phyloP scores from a whole-genome alignment of 2,113 vertebrate species.

The Passer domesticus region DNA sequence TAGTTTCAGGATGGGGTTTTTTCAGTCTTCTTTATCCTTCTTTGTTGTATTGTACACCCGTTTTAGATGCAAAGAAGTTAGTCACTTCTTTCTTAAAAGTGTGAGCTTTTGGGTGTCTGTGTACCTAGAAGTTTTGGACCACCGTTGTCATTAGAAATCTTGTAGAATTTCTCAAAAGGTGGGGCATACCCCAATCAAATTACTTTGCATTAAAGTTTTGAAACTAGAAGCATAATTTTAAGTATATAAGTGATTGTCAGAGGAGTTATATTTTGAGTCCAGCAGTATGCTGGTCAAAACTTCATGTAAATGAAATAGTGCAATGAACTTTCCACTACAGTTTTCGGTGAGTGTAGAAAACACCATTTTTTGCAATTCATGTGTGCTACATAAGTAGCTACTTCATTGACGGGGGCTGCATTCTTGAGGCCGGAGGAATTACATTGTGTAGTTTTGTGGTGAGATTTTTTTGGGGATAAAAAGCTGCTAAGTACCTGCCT shows the following conservation, averaged over 20 bases:
- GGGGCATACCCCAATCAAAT: not conserved
- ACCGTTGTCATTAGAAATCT: not conserved
- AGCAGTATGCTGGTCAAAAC: not conserved
- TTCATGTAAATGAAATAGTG: not conserved
- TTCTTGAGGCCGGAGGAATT: not conserved
- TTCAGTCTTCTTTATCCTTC: not conserved
- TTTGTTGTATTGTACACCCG: not conserved
- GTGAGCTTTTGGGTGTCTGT: not conserved
- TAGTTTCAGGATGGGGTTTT: not conserved
- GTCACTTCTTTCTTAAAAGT: not conserved
- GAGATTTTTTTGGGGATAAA: not conserved
- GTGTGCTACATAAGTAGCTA: not conserved
- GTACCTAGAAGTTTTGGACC: not conserved
- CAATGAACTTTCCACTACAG: not conserved
- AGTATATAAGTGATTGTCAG: not conserved
- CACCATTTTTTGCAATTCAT: not conserved
- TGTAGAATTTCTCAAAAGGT: not conserved
- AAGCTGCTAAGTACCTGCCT: not conserved
- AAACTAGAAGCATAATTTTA: not conserved
- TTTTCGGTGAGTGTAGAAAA: not conserved
- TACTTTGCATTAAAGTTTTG: not conserved
- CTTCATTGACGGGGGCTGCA: not conserved
- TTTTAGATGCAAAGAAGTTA: not conserved
- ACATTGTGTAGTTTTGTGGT: not conserved
- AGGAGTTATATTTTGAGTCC: not conserved